A percentile compares a stretch with the other conserved stretches of the same genome.
phyloP scores from a whole-genome alignment of 1,140 invertebrate genomes.

The Microplitis demolitor region DNA sequence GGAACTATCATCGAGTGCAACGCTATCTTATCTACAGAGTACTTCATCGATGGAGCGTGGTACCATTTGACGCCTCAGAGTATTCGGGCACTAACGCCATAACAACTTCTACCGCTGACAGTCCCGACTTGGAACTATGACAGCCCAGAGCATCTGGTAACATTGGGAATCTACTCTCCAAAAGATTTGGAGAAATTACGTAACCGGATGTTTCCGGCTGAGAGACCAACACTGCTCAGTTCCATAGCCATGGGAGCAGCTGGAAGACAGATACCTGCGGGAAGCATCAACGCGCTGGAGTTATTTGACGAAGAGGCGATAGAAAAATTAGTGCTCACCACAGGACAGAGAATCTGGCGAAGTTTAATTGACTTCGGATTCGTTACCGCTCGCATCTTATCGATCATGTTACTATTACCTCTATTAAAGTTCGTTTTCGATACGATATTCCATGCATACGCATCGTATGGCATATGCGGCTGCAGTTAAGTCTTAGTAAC shows the following conservation, averaged over 20 bases:
- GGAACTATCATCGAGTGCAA: constrained; percentile 18
- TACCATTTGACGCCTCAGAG: not conserved
- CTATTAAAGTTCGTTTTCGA: not conserved
- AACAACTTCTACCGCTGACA: not conserved
- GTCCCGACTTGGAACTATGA: constrained; percentile 22
- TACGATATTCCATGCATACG: not conserved
- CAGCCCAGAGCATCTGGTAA: not conserved
- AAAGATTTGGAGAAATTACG: constrained; percentile 20
- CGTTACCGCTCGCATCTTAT: constrained; percentile 7
- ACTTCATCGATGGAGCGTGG: constrained; percentile 13
- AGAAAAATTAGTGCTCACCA: not conserved
- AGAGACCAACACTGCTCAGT: constrained; percentile 14
- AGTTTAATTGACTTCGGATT: constrained; percentile 13
- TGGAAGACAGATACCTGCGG: not conserved
- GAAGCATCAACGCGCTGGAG: not conserved
- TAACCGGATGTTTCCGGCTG: constrained; percentile 21
- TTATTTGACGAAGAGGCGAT: constrained; percentile 17
- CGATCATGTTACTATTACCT: not conserved
- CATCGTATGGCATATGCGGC: not conserved
- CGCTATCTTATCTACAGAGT: not conserved
- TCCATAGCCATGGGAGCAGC: not conserved
- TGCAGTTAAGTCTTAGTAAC: not conserved
- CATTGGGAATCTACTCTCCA: constrained; percentile 14
- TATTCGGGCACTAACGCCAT: not conserved
- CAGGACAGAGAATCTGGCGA: constrained; percentile 1